phyloP scores from a whole-genome alignment of 2,888 invertebrate species.

The Sphinx pinastri region DNA sequence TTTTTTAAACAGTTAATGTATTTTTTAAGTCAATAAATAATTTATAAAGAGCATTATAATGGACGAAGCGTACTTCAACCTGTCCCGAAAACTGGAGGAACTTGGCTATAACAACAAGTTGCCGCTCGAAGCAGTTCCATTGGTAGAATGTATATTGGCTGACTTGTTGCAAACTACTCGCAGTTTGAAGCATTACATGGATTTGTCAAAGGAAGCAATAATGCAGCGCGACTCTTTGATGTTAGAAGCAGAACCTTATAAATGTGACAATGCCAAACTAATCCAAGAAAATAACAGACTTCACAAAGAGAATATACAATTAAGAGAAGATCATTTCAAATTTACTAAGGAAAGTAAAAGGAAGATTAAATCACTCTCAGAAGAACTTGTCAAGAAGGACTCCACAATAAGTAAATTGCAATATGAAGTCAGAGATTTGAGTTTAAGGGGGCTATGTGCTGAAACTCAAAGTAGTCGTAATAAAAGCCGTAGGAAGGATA shows the following conservation, averaged over 20 bases:
- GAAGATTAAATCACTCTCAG: constrained; percentile 85
- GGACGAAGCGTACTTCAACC: constrained; percentile 74
- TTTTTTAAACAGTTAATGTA: neutral
- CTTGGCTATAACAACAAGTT: constrained; percentile 92
- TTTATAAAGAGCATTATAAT: constrained; percentile 43
- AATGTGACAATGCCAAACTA: constrained; percentile 90
- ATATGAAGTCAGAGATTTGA: constrained; percentile 72
- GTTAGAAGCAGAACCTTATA: constrained; percentile 90
- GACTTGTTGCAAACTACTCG: constrained; percentile 95
- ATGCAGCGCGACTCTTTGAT: constrained; percentile 88
- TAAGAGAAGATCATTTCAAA: constrained; percentile 86
- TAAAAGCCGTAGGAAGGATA: constrained; percentile 68
- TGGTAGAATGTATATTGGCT: constrained; percentile 91
- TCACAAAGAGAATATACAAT: constrained; percentile 86
- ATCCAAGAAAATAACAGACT: constrained; percentile 90
- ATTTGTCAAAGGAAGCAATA: constrained; percentile 87
- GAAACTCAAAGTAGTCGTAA: constrained; percentile 74
- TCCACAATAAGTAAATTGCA: constrained; percentile 68
- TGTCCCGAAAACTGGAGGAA: constrained; percentile 89
- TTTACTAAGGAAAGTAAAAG: constrained; percentile 84
- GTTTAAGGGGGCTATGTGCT: constrained; percentile 75
- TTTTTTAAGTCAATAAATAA: neutral
- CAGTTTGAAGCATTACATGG: constrained; percentile 92
- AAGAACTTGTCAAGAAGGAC: constrained; percentile 84
- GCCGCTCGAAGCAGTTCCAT: constrained; percentile 89